These are phyloP conservation scores for Lutraria lutraria DNA, from an alignment of 2,888 invertebrate genomes.

Conservation along the genomic window DNA sequence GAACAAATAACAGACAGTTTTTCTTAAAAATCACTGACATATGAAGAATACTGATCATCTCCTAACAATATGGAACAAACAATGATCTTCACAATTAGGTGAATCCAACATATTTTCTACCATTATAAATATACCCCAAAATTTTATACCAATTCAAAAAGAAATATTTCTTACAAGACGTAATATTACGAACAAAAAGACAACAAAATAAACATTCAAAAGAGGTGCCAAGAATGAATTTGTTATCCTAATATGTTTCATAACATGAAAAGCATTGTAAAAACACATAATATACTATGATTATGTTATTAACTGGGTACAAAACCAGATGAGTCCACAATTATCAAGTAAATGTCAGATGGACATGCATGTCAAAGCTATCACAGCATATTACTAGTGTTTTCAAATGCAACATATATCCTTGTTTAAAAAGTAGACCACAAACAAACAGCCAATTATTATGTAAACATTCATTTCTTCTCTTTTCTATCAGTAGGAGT, in stretches of 20 bases:
- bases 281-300: background rate
- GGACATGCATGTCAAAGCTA: background rate
- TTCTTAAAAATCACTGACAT: background rate
- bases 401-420: conserved; percentile 3
- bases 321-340: background rate
- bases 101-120: background rate
- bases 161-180: background rate
- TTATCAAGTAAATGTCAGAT: background rate
- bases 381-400: background rate
- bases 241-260: background rate
- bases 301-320: background rate
- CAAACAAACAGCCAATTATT: background rate
- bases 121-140: background rate
- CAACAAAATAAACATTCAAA: background rate
- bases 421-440: background rate
- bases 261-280: background rate
- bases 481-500: background rate
- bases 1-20: background rate
- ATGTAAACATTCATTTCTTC: conserved; percentile 5
- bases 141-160: background rate
- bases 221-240: background rate
- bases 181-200: background rate
- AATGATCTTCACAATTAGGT: background rate
- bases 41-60: background rate
- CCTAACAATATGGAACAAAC: background rate